Conservation (phyloP, 1,140 invertebrate species). For the Pseudomyrmex gracilis region DNA sequence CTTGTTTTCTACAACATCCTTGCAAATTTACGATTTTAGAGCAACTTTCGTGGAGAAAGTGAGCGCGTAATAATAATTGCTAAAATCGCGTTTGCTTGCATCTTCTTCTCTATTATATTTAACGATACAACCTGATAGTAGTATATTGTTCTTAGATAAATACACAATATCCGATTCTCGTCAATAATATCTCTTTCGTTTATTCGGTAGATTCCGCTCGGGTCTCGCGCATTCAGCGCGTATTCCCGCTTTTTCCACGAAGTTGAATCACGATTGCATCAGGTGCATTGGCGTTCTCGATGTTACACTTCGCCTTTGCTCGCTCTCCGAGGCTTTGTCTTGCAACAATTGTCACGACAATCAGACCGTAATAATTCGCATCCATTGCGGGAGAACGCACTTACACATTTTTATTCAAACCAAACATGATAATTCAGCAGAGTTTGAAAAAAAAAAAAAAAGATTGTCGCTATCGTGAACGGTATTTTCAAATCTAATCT, state of each 20-base stretch:
- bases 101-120: neutral
- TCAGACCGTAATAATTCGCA: conserved; percentile 51
- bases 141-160: conserved; percentile 22
- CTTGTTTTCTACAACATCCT: conserved; percentile 32
- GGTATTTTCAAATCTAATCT: too few relatives aligned
- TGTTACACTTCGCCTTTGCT: conserved; percentile 25
- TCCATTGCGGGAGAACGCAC: conserved; percentile 15
- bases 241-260: conserved; percentile 24
- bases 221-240: neutral
- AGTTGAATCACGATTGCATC: conserved; percentile 20
- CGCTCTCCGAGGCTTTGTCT: conserved; percentile 3
- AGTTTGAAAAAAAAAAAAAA: too few relatives aligned
- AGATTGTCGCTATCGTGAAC: too few relatives aligned
- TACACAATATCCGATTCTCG: conserved; percentile 8
- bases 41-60: neutral
- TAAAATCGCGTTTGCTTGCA: neutral
- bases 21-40: neutral
- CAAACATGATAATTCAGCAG: conserved; percentile 9
- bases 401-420: neutral
- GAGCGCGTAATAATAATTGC: neutral
- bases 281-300: conserved; percentile 29
- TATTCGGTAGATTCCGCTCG: neutral
- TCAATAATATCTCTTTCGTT: conserved; percentile 8
- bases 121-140: neutral
- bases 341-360: conserved; percentile 29